Percentiles rank a stretch among this genome's conserved stretches.
These are phyloP conservation scores for Euleptes europaea DNA, from an alignment of 2,113 vertebrate species.

Conservation along the genomic window DNA sequence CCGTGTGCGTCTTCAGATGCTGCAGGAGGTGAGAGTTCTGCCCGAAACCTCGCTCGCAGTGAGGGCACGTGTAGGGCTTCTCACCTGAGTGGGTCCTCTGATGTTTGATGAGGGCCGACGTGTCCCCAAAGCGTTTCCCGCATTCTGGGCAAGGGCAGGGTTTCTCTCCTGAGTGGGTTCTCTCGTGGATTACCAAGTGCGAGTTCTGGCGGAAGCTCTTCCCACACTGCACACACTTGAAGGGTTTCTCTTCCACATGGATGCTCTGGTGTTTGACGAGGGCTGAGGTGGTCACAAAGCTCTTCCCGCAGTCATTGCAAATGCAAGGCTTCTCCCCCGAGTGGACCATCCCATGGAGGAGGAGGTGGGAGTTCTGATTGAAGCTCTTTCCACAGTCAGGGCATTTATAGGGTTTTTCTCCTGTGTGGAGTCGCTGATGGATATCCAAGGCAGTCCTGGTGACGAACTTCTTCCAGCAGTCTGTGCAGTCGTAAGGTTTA, in stretches of 20 bases:
- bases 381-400: not conserved
- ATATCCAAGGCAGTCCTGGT: not conserved
- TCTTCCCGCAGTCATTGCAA: constrained; percentile 54
- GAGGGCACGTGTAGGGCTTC: constrained; percentile 64
- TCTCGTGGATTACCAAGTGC: not conserved
- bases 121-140: constrained; percentile 45
- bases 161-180: constrained; percentile 1
- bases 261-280: not conserved
- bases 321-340: constrained; percentile 31
- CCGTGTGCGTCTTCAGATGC: constrained; percentile 29
- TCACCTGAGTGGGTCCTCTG: constrained; percentile 67
- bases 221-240: constrained; percentile 54
- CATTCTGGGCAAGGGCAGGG: constrained; percentile 42
- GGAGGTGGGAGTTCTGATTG: not conserved
- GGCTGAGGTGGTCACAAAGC: constrained; percentile 18
- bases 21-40: not conserved
- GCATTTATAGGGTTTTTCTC: not conserved
- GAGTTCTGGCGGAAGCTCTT: constrained; percentile 47
- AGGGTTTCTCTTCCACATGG: constrained; percentile 22
- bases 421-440: not conserved
- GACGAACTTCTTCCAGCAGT: not conserved
- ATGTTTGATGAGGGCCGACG: constrained; percentile 66
- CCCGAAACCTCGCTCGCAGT: constrained; percentile 51
- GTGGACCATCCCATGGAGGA: not conserved
- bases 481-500: not conserved